Conservation (phyloP, 2,888 invertebrate genomes). For the Hypselothyrea guttata region DNA sequence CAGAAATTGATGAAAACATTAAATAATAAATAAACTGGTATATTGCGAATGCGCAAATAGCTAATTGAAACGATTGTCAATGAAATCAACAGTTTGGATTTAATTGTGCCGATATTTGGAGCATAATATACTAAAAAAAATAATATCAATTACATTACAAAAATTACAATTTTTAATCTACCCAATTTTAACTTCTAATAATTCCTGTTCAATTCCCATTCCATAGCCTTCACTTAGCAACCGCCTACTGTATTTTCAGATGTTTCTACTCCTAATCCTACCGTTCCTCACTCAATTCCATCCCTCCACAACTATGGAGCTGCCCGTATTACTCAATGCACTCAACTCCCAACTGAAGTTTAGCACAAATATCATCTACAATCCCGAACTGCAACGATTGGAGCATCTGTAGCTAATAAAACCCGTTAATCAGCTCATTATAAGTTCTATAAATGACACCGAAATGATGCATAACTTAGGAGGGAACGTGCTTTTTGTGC, state of each 20-base stretch:
- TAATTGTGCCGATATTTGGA: slow-evolving; percentile 20
- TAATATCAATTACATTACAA: too few species aligned
- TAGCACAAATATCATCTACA: slow-evolving; percentile 41
- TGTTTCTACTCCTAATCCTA: slow-evolving; percentile 19
- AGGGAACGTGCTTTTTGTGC: slow-evolving; percentile 33
- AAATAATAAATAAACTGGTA: background rate
- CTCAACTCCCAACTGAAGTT: slow-evolving; percentile 40
- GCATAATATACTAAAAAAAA: background rate
- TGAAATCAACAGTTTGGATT: slow-evolving; percentile 2
- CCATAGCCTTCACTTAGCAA: too few species aligned
- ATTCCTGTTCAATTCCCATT: too few species aligned
- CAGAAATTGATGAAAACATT: slow-evolving; percentile 59
- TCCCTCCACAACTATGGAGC: background rate
- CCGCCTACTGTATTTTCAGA: slow-evolving; percentile 43
- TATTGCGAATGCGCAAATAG: slow-evolving; percentile 21
- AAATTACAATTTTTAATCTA: too few species aligned
- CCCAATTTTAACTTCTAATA: too few species aligned
- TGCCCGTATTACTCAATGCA: slow-evolving; percentile 34
- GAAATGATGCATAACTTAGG: slow-evolving; percentile 14
- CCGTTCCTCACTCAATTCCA: background rate
- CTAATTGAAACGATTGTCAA: slow-evolving; percentile 13
- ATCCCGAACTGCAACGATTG: slow-evolving; percentile 8
- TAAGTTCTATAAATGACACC: slow-evolving; percentile 9
- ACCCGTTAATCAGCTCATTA: slow-evolving; percentile 24
- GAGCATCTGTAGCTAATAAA: slow-evolving; percentile 12